Evolutionary conservation across 2,113 vertebrate species (phyloP).

Genomic region (Poicephalus meyeri): DNA sequence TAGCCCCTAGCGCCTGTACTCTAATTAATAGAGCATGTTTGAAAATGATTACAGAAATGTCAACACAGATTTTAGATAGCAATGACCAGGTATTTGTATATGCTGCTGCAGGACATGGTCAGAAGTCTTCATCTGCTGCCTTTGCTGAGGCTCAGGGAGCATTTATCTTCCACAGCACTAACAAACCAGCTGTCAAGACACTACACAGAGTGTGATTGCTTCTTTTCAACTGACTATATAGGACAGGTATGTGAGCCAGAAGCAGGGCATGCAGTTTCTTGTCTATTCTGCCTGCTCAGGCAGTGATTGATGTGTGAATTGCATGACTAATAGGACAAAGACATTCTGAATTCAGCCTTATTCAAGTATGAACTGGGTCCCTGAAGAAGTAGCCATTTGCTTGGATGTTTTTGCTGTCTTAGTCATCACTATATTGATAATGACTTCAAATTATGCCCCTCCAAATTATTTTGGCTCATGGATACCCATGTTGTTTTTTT

Average conservation of each 20-base stretch:
- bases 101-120: neutral
- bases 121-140: neutral
- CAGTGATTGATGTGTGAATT: conserved; percentile 15
- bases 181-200: neutral
- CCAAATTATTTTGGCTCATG: neutral
- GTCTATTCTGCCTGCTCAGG: conserved; percentile 26
- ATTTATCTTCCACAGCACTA: neutral
- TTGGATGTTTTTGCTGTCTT: neutral
- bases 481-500: neutral
- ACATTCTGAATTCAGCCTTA: neutral
- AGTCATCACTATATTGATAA: neutral
- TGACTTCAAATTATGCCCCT: neutral
- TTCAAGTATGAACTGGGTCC: neutral
- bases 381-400: neutral
- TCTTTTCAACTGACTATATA: neutral
- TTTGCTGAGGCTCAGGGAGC: neutral
- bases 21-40: neutral
- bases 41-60: neutral
- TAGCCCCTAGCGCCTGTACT: neutral
- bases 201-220: neutral
- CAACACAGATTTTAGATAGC: neutral
- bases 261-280: conserved; percentile 48
- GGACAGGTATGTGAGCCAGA: neutral
- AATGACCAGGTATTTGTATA: neutral
- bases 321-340: conserved; percentile 20